These are phyloP conservation scores for Procavia capensis DNA, from an alignment of 2,113 vertebrate species.

Conservation along the genomic window DNA sequence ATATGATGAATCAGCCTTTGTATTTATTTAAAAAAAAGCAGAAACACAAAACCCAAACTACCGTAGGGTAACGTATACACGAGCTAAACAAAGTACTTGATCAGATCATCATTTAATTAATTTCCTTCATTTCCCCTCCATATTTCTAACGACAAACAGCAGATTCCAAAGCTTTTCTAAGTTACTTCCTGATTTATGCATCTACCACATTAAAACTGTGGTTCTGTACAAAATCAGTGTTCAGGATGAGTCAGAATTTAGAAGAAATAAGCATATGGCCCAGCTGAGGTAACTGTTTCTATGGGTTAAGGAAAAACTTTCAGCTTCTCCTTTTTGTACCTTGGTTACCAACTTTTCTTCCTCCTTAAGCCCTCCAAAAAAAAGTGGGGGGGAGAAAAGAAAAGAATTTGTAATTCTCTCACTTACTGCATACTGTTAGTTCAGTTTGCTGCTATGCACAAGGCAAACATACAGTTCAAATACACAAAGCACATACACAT, in stretches of 20 bases:
- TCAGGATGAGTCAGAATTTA: constrained; percentile 23
- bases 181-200: constrained; percentile 31
- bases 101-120: not conserved
- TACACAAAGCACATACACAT: not conserved
- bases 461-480: not conserved
- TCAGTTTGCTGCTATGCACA: not conserved
- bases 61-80: not conserved
- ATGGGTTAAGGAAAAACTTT: not conserved
- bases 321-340: not conserved
- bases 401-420: not conserved
- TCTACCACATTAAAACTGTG: not conserved
- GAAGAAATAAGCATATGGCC: not conserved
- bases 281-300: not conserved
- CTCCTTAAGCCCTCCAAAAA: not conserved
- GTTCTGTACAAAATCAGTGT: constrained; percentile 2
- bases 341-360: not conserved
- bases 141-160: not conserved
- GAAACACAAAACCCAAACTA: not conserved
- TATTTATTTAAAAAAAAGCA: not conserved
- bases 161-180: constrained; percentile 2
- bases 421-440: constrained; percentile 10
- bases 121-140: not conserved
- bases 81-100: not conserved
- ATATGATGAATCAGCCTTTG: not conserved
- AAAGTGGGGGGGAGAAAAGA: not conserved